Evolutionary conservation across 2,888 invertebrate genomes (phyloP).

Genomic region (Altica lythri): DNA sequence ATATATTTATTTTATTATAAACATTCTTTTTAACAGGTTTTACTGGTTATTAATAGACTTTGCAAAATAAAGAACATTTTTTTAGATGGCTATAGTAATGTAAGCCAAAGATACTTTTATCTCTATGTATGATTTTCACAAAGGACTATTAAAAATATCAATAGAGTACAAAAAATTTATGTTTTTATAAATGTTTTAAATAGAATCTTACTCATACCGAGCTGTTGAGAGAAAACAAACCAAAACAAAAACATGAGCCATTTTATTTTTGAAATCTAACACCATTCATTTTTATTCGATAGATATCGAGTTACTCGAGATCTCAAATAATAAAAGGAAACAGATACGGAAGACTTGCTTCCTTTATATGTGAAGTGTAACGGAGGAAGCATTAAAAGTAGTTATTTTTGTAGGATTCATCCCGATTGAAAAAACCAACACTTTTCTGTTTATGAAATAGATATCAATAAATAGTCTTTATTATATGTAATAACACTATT

Average conservation of each 20-base stretch:
- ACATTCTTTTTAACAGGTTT: neutral
- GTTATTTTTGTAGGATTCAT: conserved; percentile 10
- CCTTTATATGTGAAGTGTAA: neutral
- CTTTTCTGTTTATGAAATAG: no score
- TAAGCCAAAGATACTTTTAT: no score
- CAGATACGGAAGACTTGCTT: neutral
- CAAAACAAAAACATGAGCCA: conserved; percentile 1
- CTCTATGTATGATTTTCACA: no score
- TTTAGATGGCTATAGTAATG: no score
- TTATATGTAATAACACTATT: no score
- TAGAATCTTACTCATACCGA: no score
- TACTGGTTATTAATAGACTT: neutral
- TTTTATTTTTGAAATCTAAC: conserved; percentile 6
- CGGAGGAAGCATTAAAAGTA: conserved; percentile 7
- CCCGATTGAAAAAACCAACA: no score
- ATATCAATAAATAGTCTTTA: no score
- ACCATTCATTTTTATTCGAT: conserved; percentile 11
- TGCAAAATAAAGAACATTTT: no score
- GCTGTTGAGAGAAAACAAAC: no score
- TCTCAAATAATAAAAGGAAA: conserved; percentile 2
- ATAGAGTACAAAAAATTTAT: neutral
- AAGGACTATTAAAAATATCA: neutral
- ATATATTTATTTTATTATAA: no score
- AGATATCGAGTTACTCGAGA: conserved; percentile 7
- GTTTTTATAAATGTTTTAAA: neutral